These are phyloP conservation scores for Catostylus mosaicus DNA, from an alignment of 30 jellyfish, hydroid and myxozoan species.

Conservation along the genomic window DNA sequence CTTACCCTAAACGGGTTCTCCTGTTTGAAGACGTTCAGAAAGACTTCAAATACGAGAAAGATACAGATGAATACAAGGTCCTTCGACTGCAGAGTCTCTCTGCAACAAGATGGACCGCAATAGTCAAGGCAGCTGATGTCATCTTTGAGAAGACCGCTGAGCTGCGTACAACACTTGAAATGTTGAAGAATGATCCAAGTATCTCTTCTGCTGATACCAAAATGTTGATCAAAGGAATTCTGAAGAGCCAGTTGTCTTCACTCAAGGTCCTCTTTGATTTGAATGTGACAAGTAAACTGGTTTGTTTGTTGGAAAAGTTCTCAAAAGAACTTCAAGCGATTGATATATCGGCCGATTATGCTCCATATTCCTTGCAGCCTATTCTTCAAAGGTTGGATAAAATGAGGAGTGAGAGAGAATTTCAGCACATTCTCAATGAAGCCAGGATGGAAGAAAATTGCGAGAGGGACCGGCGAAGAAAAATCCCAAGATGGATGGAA, in stretches of 20 bases:
- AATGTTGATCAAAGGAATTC: conserved; percentile 33
- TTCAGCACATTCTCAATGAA: conserved; percentile 53
- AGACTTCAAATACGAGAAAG: conserved; percentile 20
- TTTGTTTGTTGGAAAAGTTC: conserved; percentile 35
- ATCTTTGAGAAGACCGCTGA: conserved; percentile 34
- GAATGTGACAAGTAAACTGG: conserved; percentile 52
- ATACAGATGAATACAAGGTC: conserved; percentile 52
- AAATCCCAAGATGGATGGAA: conserved; percentile 1
- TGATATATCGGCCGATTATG: conserved; percentile 63
- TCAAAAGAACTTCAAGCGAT: conserved; percentile 58
- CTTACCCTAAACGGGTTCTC: conserved; percentile 51
- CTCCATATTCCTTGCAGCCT: conserved; percentile 45
- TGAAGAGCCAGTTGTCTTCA: conserved; percentile 60
- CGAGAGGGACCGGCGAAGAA: conserved; percentile 17
- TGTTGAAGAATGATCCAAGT: conserved; percentile 29
- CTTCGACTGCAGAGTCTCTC: conserved; percentile 61
- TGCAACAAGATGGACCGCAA: conserved; percentile 63
- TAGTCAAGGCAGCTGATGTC: conserved; percentile 63
- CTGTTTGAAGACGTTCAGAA: conserved; percentile 52
- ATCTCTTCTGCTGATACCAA: conserved; percentile 28
- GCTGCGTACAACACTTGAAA: conserved; percentile 30
- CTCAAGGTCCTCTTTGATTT: conserved; percentile 47
- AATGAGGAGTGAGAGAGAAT: conserved; percentile 44
- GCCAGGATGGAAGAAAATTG: conserved; percentile 7
- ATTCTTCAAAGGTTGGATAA: conserved; percentile 48